phyloP scores from a whole-genome alignment of 1,140 invertebrate genomes.

The Calephelis nemesis region DNA sequence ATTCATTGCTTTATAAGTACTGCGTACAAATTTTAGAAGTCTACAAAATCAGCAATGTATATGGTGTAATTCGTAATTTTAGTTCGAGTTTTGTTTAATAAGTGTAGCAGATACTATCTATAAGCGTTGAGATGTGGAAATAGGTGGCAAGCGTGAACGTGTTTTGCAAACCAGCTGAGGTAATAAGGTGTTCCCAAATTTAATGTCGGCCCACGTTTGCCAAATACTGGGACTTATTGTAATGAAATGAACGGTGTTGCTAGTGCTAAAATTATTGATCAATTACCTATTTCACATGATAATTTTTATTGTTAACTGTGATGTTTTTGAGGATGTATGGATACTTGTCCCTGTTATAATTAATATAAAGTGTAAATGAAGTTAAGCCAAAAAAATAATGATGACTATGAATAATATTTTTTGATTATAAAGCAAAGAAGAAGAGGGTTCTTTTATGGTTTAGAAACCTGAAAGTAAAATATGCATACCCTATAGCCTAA shows the following conservation, averaged over 20 bases:
- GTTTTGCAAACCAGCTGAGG: conserved; percentile 73
- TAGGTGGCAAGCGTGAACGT: conserved; percentile 76
- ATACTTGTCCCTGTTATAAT: no score
- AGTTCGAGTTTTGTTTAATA: conserved; percentile 42
- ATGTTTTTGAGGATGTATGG: no score
- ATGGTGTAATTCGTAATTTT: not conserved
- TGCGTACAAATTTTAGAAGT: not conserved
- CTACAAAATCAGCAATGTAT: conserved; percentile 35
- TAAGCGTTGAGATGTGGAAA: conserved; percentile 77
- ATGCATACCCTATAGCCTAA: no score
- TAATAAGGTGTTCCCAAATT: conserved; percentile 74
- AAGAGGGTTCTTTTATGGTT: no score
- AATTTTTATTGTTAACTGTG: no score
- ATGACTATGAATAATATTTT: no score
- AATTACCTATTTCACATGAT: no score
- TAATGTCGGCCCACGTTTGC: conserved; percentile 65
- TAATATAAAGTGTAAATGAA: no score
- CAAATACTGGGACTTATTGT: conserved; percentile 55
- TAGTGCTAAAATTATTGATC: no score
- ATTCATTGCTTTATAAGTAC: conserved; percentile 36
- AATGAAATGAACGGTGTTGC: conserved; percentile 25
- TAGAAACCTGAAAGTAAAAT: no score
- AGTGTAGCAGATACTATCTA: conserved; percentile 73
- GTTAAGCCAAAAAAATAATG: no score
- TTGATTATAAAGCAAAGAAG: no score